Base-by-base conservation (phyloP, 2,888 invertebrate genomes). In the Acanthosoma haemorrhoidale region DNA sequence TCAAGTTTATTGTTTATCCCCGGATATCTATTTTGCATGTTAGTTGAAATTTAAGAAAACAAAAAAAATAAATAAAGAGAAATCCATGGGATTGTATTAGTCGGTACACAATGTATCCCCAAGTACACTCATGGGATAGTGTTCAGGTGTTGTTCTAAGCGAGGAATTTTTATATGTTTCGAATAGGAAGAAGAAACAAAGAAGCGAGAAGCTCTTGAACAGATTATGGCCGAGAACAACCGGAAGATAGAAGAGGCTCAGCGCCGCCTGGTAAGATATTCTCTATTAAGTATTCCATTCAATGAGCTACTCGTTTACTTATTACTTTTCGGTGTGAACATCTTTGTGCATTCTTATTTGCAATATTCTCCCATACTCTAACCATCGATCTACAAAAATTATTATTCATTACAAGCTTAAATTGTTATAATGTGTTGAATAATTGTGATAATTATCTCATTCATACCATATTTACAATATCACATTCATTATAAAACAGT, bases 201-300 rank as follows among this genome's bases (percentile, higher is more conserved):
- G 84, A 96, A 96, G 84, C 89, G 94, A 78, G 92, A 94, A 86
- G 94, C 95, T 83, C 86, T 96, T 80, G 96, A 96, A 84, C 88
- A 88, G 82, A 96, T 96, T 83, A 89, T 96, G 88, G 94, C 94
- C 78, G 96, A 97, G 85, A 97, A 97, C 85, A 96, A 96, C 86
- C 88, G 87, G 82, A 96, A 96, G 84, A 95, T 96, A 76, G 96
- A 96, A 83, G 96, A 96, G 81, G 96, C 96, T 76, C 96, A 96
- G 85, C 89, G 90, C 79, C 95, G 94, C 88, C 84, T 96, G 89
- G 96, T 96, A 81, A 86, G 86, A 83, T 67, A 68, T 68, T 57
- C 32, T 68, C n/a, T n/a, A n/a, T n/a, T n/a, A n/a, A n/a, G n/a
- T n/a, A n/a, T n/a, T n/a, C n/a, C n/a, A n/a, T n/a, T n/a, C n/a